Conservation (phyloP, 2,113 vertebrate genomes). For the Rhynchopsitta pachyrhyncha region DNA sequence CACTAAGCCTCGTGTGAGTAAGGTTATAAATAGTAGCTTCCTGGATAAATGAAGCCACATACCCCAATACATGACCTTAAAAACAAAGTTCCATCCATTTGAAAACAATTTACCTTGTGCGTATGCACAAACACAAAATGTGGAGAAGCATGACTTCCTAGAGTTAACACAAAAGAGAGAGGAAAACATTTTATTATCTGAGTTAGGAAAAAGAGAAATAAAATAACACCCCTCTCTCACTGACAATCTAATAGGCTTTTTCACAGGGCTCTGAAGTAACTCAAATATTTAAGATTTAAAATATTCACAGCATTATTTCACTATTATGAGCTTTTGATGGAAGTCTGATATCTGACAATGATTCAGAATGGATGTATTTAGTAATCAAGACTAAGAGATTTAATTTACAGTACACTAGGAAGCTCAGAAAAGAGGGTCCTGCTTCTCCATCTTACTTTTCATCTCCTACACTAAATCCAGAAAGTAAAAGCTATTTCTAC, state of each 20-base stretch:
- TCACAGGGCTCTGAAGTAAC: background rate
- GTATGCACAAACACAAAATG: background rate
- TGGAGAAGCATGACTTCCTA: background rate
- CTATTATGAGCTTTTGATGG: background rate
- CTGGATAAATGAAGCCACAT: background rate
- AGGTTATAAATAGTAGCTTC: background rate
- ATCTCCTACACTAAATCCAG: background rate
- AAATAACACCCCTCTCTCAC: background rate
- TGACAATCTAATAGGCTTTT: background rate
- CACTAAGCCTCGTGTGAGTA: background rate
- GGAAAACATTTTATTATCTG: background rate
- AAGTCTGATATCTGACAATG: background rate
- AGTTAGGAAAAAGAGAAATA: background rate
- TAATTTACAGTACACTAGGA: background rate
- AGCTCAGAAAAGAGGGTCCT: background rate
- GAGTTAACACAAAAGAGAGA: background rate
- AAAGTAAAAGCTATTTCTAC: background rate
- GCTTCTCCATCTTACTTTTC: background rate
- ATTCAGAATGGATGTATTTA: background rate
- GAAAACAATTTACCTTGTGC: background rate
- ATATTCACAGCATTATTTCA: background rate
- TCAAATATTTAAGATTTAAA: background rate
- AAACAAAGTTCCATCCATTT: background rate
- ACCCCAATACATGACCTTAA: background rate
- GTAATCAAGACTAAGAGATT: background rate